These are phyloP conservation scores for Genyomyrus donnyi DNA, from an alignment of 2,113 vertebrate species.

Conservation along the genomic window DNA sequence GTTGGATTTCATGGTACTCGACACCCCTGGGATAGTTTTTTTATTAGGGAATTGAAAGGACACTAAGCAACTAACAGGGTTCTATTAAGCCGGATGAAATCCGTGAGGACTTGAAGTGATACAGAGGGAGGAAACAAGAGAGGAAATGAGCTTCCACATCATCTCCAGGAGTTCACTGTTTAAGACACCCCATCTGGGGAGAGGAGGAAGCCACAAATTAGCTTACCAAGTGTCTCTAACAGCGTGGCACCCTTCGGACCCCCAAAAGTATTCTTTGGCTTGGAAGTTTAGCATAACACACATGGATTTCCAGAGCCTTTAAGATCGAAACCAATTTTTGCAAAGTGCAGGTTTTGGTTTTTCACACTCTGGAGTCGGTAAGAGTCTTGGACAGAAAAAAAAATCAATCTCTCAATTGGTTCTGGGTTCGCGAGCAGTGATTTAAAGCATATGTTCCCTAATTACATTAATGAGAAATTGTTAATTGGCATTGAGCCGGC, in stretches of 20 bases:
- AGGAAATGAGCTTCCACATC: not conserved
- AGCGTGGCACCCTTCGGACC: not conserved
- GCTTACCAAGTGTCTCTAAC: not conserved
- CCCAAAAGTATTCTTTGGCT: not conserved
- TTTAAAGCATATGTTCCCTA: conserved; percentile 79
- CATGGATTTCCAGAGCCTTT: conserved; percentile 25
- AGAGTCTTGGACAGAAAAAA: conserved; percentile 28
- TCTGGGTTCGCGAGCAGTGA: conserved; percentile 60
- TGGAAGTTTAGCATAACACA: conserved; percentile 20
- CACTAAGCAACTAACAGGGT: conserved; percentile 5
- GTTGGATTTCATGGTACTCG: not conserved
- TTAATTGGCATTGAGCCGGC: conserved; percentile 62
- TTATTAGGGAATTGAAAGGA: conserved; percentile 13
- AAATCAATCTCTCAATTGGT: conserved; percentile 65
- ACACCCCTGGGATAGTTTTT: conserved; percentile 6
- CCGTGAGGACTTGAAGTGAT: not conserved
- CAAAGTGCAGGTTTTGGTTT: conserved; percentile 58
- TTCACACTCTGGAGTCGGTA: conserved; percentile 31
- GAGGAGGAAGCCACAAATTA: not conserved
- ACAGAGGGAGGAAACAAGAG: too few species aligned
- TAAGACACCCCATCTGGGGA: not conserved
- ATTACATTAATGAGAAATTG: conserved; percentile 74
- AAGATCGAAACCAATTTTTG: conserved; percentile 26
- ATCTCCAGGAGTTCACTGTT: not conserved
- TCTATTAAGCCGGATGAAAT: conserved; percentile 8